phyloP scores from a whole-genome alignment of 2,113 vertebrate genomes.

The Pristiophorus japonicus region DNA sequence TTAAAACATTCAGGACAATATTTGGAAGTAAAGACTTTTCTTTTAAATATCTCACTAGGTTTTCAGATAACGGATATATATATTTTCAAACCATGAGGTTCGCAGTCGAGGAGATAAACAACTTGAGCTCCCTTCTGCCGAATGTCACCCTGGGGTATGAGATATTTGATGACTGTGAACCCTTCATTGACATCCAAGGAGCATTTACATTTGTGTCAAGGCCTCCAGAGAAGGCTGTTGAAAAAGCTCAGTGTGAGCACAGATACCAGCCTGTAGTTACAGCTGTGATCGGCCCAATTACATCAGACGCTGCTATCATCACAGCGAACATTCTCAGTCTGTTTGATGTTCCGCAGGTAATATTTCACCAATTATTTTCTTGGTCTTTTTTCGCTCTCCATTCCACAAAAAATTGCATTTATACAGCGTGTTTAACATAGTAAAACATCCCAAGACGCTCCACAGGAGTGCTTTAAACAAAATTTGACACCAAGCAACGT shows the following conservation, averaged over 20 bases:
- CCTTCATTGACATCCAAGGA: constrained; percentile 55
- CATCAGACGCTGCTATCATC: constrained; percentile 54
- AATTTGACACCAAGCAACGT: background rate
- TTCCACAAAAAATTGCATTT: background rate
- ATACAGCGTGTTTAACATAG: background rate
- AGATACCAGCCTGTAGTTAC: constrained; percentile 41
- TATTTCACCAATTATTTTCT: background rate
- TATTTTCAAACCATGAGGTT: constrained; percentile 71
- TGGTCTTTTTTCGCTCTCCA: background rate
- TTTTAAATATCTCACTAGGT: background rate
- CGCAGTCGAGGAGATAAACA: constrained; percentile 71
- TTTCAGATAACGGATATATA: constrained; percentile 55
- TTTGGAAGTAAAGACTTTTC: background rate
- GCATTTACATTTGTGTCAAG: constrained; percentile 57
- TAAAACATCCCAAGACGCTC: background rate
- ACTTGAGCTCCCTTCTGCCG: constrained; percentile 57
- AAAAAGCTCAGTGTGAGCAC: constrained; percentile 41
- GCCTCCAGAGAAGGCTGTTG: constrained; percentile 26
- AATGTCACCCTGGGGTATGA: constrained; percentile 66
- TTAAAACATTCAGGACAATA: background rate
- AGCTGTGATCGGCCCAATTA: constrained; percentile 70
- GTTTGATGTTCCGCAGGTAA: constrained; percentile 67
- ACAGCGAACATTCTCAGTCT: constrained; percentile 60
- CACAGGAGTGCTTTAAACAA: too few species aligned
- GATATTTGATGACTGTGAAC: constrained; percentile 60